Base-by-base conservation (phyloP, 2,113 vertebrate genomes). In the Phasianus colchicus region DNA sequence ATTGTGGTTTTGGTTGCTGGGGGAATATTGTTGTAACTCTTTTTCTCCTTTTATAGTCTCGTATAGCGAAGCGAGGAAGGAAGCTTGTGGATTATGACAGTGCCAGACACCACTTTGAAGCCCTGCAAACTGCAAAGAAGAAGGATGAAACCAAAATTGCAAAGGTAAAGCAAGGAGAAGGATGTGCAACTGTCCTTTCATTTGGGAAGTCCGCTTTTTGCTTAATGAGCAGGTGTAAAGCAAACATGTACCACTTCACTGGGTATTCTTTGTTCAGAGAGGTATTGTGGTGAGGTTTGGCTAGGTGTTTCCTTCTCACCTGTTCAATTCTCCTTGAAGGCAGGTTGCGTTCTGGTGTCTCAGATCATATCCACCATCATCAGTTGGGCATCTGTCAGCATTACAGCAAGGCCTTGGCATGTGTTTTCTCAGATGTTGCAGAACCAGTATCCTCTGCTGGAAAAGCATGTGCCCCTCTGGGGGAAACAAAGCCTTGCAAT, bases 31-130 rank as follows among this genome's bases (percentile, higher is more conserved):
- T 64, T 9, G 34, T 71, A 21, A 45, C 36, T 47, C 18, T 88
- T 50, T 84, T 76, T 38, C 29, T 95, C 58, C 3, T 5, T 40
- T 66, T 42, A 18, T 92, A 99, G 99, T 98, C 99, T 50, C 99
- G 99, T 65, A 99, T 99, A 4, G 98, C 99, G 1, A 99, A 99
- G 96, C 97, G 99, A 42, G 99, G 99, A 94, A 98, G 99, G 96
- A 99, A 99, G 95, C 96, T 99, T 86, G 99, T 99, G 52, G 99
- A 99, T 97, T 99, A 97, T 0, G 99, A 99, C 98, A 99, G 99
- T 21, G 99, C 99, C 86, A 98, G 99, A 73, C 99, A 99, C 96
- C 99, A 98, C 92, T 99, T 98, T 20, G 98, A 99, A 95, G 98
- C 99, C 34, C 98, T 99, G 13, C 99, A 99, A 94, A 99, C 99